A percentile compares a stretch with the other conserved stretches of the same genome.
phyloP scores from a whole-genome alignment of 2,113 vertebrate species.

The Piprites chloris region DNA sequence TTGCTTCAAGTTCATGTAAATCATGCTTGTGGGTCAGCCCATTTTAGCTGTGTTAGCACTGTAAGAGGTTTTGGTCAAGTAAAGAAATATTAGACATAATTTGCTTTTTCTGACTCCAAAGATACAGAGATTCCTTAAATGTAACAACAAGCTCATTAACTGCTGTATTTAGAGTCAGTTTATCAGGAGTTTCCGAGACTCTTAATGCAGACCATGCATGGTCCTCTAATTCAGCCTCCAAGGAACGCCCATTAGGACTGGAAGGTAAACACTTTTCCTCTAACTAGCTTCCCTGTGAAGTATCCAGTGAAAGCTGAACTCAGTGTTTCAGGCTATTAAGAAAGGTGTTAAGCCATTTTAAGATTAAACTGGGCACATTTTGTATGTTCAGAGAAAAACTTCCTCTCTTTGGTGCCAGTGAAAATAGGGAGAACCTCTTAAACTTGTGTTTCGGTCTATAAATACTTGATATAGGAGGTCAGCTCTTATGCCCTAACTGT shows the following conservation, averaged over 20 bases:
- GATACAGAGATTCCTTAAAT: slow-evolving; percentile 29
- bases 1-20: slow-evolving; percentile 55
- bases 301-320: neutral
- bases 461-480: neutral
- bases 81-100: neutral
- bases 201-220: neutral
- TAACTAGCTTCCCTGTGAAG: slow-evolving; percentile 49
- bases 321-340: neutral
- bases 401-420: neutral
- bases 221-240: slow-evolving; percentile 60
- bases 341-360: neutral
- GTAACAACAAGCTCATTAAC: slow-evolving; percentile 29
- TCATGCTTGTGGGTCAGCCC: slow-evolving; percentile 29
- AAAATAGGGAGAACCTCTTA: neutral
- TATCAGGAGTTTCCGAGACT: slow-evolving; percentile 40
- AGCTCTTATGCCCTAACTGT: neutral
- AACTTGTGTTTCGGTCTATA: neutral
- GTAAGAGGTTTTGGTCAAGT: slow-evolving; percentile 15
- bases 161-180: neutral
- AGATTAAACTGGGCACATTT: slow-evolving; percentile 23
- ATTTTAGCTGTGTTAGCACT: slow-evolving; percentile 11
- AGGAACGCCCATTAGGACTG: slow-evolving; percentile 50
- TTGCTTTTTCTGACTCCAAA: slow-evolving; percentile 54
- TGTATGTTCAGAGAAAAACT: neutral
- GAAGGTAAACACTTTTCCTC: slow-evolving; percentile 12